These are phyloP conservation scores for Gymnoscopelus braueri DNA, from an alignment of 2,797 vertebrate species.

Conservation along the genomic window DNA sequence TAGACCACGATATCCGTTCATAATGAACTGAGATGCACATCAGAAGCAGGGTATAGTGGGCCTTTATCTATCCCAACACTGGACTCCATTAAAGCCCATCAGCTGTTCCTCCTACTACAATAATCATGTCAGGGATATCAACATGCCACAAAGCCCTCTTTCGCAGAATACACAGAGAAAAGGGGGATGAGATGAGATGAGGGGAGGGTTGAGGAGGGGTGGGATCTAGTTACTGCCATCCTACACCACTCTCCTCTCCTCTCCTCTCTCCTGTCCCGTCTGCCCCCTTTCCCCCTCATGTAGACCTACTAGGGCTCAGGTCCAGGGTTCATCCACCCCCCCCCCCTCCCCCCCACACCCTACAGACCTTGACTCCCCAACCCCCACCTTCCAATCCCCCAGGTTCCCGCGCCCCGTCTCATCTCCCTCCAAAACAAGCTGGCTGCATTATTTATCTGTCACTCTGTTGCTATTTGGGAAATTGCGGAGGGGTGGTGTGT, in stretches of 20 bases:
- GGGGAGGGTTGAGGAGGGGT: neutral
- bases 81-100: slow-evolving; percentile 75
- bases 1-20: too few relatives aligned
- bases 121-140: slow-evolving; percentile 72
- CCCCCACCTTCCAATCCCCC: slow-evolving; percentile 5
- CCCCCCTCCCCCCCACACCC: neutral
- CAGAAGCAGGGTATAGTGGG: too few relatives aligned
- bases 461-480: slow-evolving; percentile 58
- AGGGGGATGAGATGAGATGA: neutral
- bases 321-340: slow-evolving; percentile 17
- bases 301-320: slow-evolving; percentile 46
- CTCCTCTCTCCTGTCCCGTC: slow-evolving; percentile 33
- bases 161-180: slow-evolving; percentile 43
- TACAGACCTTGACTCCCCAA: neutral
- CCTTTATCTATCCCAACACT: slow-evolving; percentile 34
- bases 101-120: slow-evolving; percentile 63
- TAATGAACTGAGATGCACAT: too few relatives aligned
- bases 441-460: slow-evolving; percentile 68
- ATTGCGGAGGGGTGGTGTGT: slow-evolving; percentile 43
- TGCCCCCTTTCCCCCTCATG: slow-evolving; percentile 29
- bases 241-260: slow-evolving; percentile 64
- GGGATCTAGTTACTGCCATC: slow-evolving; percentile 70
- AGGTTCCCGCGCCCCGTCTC: slow-evolving; percentile 27
- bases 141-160: slow-evolving; percentile 67
- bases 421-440: slow-evolving; percentile 54